These are phyloP conservation scores for Hylia prasina DNA, from an alignment of 2,113 vertebrate species.

Conservation along the genomic window DNA sequence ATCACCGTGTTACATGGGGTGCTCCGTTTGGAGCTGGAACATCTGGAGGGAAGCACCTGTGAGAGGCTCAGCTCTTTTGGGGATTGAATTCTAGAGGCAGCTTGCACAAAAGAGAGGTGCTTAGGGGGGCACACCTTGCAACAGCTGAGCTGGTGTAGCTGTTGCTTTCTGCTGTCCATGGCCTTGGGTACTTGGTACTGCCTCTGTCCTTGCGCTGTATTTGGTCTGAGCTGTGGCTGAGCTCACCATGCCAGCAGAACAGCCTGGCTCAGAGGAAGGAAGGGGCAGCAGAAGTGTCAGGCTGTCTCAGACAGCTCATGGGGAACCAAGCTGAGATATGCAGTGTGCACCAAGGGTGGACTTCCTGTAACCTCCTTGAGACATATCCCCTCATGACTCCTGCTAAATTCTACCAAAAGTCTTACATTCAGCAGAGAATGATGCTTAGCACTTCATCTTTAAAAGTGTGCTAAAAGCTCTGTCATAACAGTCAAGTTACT, in stretches of 20 bases:
- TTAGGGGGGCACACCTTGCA: neutral
- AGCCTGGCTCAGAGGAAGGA: neutral
- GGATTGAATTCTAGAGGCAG: neutral
- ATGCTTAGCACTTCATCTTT: neutral
- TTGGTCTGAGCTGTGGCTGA: neutral
- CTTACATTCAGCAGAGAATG: neutral
- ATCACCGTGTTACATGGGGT: neutral
- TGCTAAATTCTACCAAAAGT: neutral
- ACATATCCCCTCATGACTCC: neutral
- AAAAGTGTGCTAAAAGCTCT: neutral
- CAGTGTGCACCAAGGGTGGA: neutral
- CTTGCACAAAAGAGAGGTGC: neutral
- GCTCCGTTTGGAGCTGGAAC: neutral
- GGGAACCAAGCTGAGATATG: neutral
- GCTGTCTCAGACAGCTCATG: neutral
- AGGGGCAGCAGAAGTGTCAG: neutral
- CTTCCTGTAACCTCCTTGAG: neutral
- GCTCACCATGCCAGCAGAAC: neutral
- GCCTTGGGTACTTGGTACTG: neutral
- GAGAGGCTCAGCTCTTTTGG: neutral
- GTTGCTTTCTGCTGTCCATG: neutral
- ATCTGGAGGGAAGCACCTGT: neutral
- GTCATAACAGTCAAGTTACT: neutral
- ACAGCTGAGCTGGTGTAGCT: neutral
- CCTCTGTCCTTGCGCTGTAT: neutral